Percentiles rank a stretch among this genome's conserved stretches.
Evolutionary conservation across 1,140 invertebrate species (phyloP).

Genomic region (Pogonomyrmex californicus): DNA sequence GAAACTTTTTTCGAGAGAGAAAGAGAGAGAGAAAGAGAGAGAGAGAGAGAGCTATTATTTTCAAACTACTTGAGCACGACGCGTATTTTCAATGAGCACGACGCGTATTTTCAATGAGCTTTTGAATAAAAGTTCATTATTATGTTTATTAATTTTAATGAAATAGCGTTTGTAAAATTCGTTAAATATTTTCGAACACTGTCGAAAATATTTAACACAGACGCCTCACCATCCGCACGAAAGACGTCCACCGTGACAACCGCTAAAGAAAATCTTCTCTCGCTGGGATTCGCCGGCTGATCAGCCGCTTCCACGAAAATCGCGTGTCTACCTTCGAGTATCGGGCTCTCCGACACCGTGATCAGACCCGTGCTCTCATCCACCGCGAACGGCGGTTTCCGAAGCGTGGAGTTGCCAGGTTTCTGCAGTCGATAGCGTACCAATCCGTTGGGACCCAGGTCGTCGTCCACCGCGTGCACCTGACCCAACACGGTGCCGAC

Average conservation of each 20-base stretch:
- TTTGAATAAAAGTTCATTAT: background rate
- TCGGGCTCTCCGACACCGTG: conserved; percentile 89
- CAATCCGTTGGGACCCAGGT: conserved; percentile 93
- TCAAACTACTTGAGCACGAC: background rate
- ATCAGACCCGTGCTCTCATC: conserved; percentile 91
- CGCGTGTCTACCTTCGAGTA: conserved; percentile 91
- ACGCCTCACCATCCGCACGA: conserved; percentile 84
- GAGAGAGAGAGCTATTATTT: background rate
- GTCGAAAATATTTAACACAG: background rate
- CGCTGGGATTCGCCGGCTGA: conserved; percentile 93
- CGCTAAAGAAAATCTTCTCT: conserved; percentile 93
- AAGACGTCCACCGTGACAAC: conserved; percentile 92
- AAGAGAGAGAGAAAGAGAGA: too few species aligned
- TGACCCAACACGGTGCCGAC: conserved; percentile 91
- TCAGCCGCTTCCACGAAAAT: conserved; percentile 94
- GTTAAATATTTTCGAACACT: too few species aligned
- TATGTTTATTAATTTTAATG: background rate
- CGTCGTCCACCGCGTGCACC: conserved; percentile 93
- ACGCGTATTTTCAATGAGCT: background rate
- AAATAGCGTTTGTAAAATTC: background rate
- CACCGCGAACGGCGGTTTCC: conserved; percentile 91
- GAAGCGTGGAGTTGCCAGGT: conserved; percentile 89
- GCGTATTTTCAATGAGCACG: background rate
- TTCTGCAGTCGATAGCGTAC: conserved; percentile 93
- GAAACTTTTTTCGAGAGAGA: background rate